Conservation (phyloP, 2,797 vertebrate species). For the Synaphobranchus kaupii region DNA sequence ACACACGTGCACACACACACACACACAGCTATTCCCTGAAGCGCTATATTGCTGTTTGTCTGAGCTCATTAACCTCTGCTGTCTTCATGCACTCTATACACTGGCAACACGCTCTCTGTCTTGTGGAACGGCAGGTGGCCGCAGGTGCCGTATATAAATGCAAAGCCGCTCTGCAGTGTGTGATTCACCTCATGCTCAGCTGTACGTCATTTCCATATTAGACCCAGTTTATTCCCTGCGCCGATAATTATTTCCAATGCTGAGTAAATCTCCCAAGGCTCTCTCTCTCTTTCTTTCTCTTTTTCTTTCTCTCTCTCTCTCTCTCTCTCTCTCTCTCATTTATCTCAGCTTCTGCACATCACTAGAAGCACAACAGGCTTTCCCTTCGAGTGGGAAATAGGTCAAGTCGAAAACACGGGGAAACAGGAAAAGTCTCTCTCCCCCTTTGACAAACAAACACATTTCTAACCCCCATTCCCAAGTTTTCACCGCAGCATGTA, state of each 20-base stretch:
- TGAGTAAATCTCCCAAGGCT: background rate
- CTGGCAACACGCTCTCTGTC: background rate
- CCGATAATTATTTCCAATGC: background rate
- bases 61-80: background rate
- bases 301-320: no score
- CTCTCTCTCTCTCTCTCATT: background rate
- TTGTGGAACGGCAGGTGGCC: background rate
- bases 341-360: background rate
- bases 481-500: background rate
- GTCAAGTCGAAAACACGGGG: background rate
- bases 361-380: background rate
- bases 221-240: background rate
- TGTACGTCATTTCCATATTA: background rate
- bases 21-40: background rate
- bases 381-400: conserved; percentile 12
- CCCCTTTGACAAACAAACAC: background rate
- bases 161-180: background rate
- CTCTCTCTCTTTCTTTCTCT: background rate
- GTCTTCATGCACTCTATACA: background rate
- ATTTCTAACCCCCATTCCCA: background rate
- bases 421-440: background rate
- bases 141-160: background rate
- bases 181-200: background rate
- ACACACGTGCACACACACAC: background rate
- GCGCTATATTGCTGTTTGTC: background rate